Evolutionary conservation across 2,888 invertebrate genomes (phyloP).

Genomic region (Plebejus melissa): DNA sequence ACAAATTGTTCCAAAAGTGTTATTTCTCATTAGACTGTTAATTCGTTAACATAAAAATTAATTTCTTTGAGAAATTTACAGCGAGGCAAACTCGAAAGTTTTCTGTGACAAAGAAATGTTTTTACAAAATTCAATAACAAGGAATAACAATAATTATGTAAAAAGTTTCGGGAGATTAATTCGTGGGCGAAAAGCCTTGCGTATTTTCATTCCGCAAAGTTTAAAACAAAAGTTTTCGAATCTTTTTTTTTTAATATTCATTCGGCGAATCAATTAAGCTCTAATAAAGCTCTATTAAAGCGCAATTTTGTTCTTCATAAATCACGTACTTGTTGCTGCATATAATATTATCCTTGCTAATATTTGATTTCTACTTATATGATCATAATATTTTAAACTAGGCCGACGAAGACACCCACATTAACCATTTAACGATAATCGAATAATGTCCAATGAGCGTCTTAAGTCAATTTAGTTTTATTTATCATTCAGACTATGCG

Average conservation of each 20-base stretch:
- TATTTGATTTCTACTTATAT: too few species aligned
- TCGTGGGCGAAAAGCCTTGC: background rate
- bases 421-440: background rate
- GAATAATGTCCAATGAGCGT: slow-evolving; percentile 7
- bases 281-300: background rate
- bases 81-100: background rate
- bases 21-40: background rate
- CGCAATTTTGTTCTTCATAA: background rate
- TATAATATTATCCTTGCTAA: too few species aligned
- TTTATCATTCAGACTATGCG: background rate
- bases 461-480: slow-evolving; percentile 17
- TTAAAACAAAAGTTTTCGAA: slow-evolving; percentile 5
- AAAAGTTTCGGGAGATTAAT: slow-evolving; percentile 20
- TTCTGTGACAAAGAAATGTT: background rate
- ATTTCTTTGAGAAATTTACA: slow-evolving; percentile 10
- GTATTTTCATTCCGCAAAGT: background rate
- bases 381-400: too few species aligned
- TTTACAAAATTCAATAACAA: slow-evolving; percentile 18
- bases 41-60: slow-evolving; percentile 3
- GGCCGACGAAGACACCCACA: background rate
- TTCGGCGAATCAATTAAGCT: background rate
- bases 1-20: background rate
- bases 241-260: background rate
- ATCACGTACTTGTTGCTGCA: too few species aligned
- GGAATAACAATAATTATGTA: slow-evolving; percentile 9